Conservation (phyloP, 2,888 invertebrate genomes). For the Papilio gigon region DNA sequence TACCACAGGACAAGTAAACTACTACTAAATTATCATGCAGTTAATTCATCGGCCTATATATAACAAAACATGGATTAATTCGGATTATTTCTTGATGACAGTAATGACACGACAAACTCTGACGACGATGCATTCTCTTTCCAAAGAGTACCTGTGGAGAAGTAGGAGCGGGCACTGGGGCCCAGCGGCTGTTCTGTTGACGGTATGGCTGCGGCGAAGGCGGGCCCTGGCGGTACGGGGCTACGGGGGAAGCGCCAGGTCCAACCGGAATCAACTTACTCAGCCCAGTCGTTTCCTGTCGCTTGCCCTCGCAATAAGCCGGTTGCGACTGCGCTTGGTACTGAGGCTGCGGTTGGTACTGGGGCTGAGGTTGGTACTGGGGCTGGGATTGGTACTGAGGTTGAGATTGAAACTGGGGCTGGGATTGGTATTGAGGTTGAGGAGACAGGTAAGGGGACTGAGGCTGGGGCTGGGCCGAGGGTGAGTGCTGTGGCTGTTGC, state of each 20-base stretch:
- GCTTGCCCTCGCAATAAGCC: constrained; percentile 66
- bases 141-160: constrained; percentile 74
- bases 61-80: not conserved
- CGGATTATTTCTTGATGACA: not conserved
- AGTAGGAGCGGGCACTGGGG: constrained; percentile 75
- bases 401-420: constrained; percentile 39
- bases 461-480: constrained; percentile 41
- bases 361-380: constrained; percentile 46
- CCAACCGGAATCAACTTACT: constrained; percentile 78
- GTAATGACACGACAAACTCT: constrained; percentile 28
- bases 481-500: constrained; percentile 49
- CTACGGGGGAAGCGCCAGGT: constrained; percentile 62
- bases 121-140: constrained; percentile 38
- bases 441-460: constrained; percentile 40
- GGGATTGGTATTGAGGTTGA: constrained; percentile 44
- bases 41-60: not conserved
- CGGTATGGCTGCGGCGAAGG: constrained; percentile 72
- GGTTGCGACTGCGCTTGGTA: constrained; percentile 52
- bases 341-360: constrained; percentile 43
- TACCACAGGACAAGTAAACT: not conserved
- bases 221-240: constrained; percentile 66
- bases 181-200: constrained; percentile 75
- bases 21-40: not conserved
- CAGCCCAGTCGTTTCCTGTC: constrained; percentile 70
- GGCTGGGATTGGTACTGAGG: constrained; percentile 42